Percentiles rank a stretch among this genome's conserved stretches.
These are phyloP conservation scores for Charanyca ferruginea DNA, from an alignment of 2,888 invertebrate species.

Conservation along the genomic window DNA sequence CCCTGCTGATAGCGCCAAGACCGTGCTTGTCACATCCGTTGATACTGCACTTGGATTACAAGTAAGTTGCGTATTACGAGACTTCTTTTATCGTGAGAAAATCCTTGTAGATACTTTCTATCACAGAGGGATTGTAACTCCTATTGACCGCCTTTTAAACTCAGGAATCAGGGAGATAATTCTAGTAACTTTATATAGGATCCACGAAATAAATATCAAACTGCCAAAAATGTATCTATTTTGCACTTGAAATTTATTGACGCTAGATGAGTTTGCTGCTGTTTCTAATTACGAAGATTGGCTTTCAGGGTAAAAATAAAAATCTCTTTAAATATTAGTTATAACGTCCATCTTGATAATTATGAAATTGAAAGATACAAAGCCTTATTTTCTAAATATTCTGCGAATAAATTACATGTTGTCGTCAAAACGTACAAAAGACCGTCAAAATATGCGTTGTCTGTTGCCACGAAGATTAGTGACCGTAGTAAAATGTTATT, in stretches of 20 bases:
- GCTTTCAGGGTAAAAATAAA: not conserved
- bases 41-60: conserved; percentile 95
- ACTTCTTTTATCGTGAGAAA: no score
- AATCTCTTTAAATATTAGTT: not conserved
- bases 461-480: conserved; percentile 29
- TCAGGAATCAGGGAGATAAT: no score
- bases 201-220: no score
- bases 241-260: no score
- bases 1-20: conserved; percentile 93
- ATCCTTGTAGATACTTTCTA: no score
- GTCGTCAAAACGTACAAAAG: no score
- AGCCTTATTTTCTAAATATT: not conserved
- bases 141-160: no score
- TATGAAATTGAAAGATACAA: not conserved
- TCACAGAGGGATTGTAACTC: no score
- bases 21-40: conserved; percentile 95
- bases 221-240: no score
- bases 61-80: conserved; percentile 76
- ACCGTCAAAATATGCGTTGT: conserved; percentile 12
- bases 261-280: no score
- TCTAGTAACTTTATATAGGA: no score
- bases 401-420: conserved; percentile 4
- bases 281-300: no score
- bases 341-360: not conserved
- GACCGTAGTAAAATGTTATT: conserved; percentile 51